These are phyloP conservation scores for Perognathus longimembris DNA, from an alignment of 2,113 vertebrate genomes.

Conservation along the genomic window DNA sequence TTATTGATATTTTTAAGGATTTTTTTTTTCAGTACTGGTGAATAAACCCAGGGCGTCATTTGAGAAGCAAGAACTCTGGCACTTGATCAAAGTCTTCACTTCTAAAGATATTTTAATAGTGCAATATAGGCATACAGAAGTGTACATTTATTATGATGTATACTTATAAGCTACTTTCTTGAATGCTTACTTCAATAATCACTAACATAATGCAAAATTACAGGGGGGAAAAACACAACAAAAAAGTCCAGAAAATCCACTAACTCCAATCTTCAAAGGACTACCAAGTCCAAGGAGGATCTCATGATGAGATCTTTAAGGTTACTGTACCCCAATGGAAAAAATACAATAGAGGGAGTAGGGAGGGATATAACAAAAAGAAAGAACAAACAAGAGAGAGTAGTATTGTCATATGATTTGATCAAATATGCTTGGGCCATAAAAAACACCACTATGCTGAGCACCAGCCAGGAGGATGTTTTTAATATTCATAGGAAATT, in stretches of 20 bases:
- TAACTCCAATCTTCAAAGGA: background rate
- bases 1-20: no score
- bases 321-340: background rate
- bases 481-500: background rate
- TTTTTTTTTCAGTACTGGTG: no score
- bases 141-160: background rate
- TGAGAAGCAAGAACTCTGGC: no score
- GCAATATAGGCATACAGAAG: background rate
- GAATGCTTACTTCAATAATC: background rate
- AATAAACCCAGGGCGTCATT: no score
- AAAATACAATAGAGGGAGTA: background rate
- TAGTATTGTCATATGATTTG: background rate
- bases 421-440: background rate
- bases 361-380: background rate
- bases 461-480: fast-evolving
- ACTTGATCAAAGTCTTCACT: no score
- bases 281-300: background rate
- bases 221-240: no score
- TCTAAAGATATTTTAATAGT: no score
- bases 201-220: background rate
- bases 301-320: background rate
- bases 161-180: background rate
- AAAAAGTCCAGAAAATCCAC: background rate
- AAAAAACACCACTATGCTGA: background rate
- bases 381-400: background rate